Base-by-base conservation (phyloP, 2,113 vertebrate species). In the Planiliza haematocheilus region DNA sequence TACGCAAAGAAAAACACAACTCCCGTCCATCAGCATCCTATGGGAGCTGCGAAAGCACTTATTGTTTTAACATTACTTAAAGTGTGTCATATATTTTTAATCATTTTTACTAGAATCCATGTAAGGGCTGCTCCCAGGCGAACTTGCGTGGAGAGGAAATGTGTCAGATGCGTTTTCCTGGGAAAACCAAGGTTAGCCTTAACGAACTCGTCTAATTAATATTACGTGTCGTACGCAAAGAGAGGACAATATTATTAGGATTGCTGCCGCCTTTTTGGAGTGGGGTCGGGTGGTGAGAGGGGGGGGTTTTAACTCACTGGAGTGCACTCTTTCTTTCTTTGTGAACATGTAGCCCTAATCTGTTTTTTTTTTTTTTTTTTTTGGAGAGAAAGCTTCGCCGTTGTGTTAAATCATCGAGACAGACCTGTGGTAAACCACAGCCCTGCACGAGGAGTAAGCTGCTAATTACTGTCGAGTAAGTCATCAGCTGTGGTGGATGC, bases 1-100 rank as follows among this genome's bases (percentile, higher is more conserved):
- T 4, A 21, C 11, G 16, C 37, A 41, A 55, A 84, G 52, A 83
- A 81, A 88, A 90, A 90, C 73, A 83, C 49, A 45, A 79, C 60
- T 75, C 81, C 77, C 78, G 83, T 88, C 88, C 74, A 63, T 64
- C 67, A 1, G 52, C 46, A 10, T 88, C 90, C 91, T 77, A n/a
- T 67, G 89, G 91, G 91, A 92, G 64, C 76, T 53, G 48, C 34
- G 75, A 74, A 79, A 83, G 74, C 66, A 41, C 91, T 87, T 92
- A 90, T 92, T 91, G 88, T 92, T 91, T 90, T 88, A 90, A 86
- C 83, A 90, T 88, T 91, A 91, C 87, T 93, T 91, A 90, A 92
- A 89, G 72, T 82, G 68, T 92, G 87, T 84, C 88, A 88, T 84
- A 86, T 87, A 86, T 85, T 91, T 93, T 93, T 88, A 91, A 94